Conservation (phyloP, 2,113 vertebrate genomes). For the Forbesichthys agassizii region DNA sequence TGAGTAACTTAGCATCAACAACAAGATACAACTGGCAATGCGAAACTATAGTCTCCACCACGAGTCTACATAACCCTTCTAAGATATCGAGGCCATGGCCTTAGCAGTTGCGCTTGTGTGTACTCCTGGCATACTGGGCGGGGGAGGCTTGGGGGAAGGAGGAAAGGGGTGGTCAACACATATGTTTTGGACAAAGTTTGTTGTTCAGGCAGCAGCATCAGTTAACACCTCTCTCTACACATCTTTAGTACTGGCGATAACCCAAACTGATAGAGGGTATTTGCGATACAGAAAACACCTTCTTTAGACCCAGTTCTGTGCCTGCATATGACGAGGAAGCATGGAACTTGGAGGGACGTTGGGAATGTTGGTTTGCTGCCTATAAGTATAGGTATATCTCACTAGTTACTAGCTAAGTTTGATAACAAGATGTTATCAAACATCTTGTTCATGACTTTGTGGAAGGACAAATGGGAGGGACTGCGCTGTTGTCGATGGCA, state of each 20-base stretch:
- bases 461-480: not conserved
- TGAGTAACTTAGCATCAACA: not conserved
- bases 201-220: slow-evolving; percentile 65
- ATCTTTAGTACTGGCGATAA: slow-evolving; percentile 14
- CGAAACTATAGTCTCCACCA: slow-evolving; percentile 18
- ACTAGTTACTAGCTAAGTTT: not conserved
- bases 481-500: slow-evolving; percentile 11
- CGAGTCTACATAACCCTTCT: slow-evolving; percentile 38
- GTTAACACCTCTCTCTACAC: slow-evolving; percentile 59
- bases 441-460: slow-evolving; percentile 21
- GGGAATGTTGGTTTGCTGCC: too few relatives aligned
- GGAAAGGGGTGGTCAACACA: slow-evolving; percentile 36
- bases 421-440: not conserved
- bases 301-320: slow-evolving; percentile 31
- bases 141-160: too few relatives aligned
- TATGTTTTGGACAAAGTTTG: slow-evolving; percentile 77
- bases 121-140: slow-evolving; percentile 45
- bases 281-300: slow-evolving; percentile 2
- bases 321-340: slow-evolving; percentile 22
- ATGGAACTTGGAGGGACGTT: too few relatives aligned
- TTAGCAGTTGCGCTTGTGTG: slow-evolving; percentile 42
- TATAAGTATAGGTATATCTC: not conserved
- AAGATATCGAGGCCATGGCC: slow-evolving; percentile 52
- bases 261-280: not conserved
- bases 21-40: slow-evolving; percentile 34